A percentile compares a stretch with the other conserved stretches of the same genome.
These are phyloP conservation scores for Cryptocephalus moraei DNA, from an alignment of 2,888 invertebrate species.

Conservation along the genomic window DNA sequence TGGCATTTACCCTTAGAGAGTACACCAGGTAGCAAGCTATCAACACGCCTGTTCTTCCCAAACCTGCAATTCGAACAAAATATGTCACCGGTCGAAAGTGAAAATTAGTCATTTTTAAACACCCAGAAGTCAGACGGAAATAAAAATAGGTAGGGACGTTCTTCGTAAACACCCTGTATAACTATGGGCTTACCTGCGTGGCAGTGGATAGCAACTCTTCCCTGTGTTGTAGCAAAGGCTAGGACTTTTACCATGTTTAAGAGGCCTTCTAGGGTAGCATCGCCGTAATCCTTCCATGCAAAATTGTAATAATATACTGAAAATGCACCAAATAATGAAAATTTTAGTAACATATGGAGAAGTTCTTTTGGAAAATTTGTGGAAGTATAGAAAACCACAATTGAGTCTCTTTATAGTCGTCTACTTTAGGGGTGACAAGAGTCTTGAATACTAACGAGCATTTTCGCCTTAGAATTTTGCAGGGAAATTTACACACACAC, in stretches of 20 bases:
- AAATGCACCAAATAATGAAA: conserved; percentile 14
- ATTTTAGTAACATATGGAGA: no score
- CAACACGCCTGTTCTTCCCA: conserved; percentile 77
- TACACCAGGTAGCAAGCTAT: conserved; percentile 81
- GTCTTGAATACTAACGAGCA: no score
- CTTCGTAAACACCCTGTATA: no score
- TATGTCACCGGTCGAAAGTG: background rate
- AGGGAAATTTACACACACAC: no score
- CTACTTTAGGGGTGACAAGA: no score
- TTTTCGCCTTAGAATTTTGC: no score
- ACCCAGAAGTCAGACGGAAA: no score
- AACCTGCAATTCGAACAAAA: conserved; percentile 41
- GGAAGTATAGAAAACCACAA: no score
- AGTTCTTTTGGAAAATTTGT: no score
- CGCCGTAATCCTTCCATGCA: conserved; percentile 78
- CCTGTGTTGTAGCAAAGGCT: conserved; percentile 71
- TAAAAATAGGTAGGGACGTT: no score
- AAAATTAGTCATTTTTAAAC: no score
- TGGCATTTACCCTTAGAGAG: conserved; percentile 61
- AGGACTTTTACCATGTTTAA: conserved; percentile 86
- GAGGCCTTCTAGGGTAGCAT: conserved; percentile 63
- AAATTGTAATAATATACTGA: conserved; percentile 87
- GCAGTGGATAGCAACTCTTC: conserved; percentile 77
- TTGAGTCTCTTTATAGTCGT: no score
- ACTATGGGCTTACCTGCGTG: conserved; percentile 57